Evolutionary conservation across 37 sponge, comb jelly and placozoan species (phyloP), one percentile per base, ranked within the genome.

Genomic region (Geodia barretti): DNA sequence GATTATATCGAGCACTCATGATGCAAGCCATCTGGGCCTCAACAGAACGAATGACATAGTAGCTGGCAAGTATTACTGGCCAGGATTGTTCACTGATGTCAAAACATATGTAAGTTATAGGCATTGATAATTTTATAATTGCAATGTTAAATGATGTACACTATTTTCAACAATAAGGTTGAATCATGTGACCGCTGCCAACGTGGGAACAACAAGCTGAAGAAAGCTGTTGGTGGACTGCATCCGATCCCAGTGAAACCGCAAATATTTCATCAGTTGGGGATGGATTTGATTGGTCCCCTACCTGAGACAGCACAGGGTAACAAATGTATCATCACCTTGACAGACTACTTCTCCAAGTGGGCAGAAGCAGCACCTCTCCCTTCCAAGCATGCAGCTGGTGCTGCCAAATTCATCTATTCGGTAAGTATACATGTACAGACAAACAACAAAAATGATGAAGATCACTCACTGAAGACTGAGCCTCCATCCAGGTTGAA

Each of bases 261-360:
- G 37, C 60, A 59, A 11, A 28, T 82, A 25, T 78, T 78, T 71
- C 38, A 72, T 31, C 65, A 78, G 30, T 60, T 85, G 31, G 86
- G 86, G 1, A 88, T 88, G 60, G 89, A 77, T 60, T 54, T 88
- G 32, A 70, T 88, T 32, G 89, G 84, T n/a, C 89, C 84, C 39
- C 54, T 88, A n/a, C 79, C 84, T 11, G 20, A 37, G 25, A 76
- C 78, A 25, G 9, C 65, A 60, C 32, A 59, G 39, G 89, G 84
- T 33, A 81, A 83, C 34, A 75, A 66, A 41, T 78, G 41, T 33
- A 68, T 84, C 32, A 35, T 84, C 59, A 78, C 86, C 35, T 30
- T 84, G 25, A 54, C 67, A 64, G 86, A 84, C 35, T 84, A 82
- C 61, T 88, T 85, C 65, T 72, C 83, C 17, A 88, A 88, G 77